These are phyloP conservation scores for Zaprionus ornatus DNA, from an alignment of 1,140 invertebrate species.

Conservation along the genomic window DNA sequence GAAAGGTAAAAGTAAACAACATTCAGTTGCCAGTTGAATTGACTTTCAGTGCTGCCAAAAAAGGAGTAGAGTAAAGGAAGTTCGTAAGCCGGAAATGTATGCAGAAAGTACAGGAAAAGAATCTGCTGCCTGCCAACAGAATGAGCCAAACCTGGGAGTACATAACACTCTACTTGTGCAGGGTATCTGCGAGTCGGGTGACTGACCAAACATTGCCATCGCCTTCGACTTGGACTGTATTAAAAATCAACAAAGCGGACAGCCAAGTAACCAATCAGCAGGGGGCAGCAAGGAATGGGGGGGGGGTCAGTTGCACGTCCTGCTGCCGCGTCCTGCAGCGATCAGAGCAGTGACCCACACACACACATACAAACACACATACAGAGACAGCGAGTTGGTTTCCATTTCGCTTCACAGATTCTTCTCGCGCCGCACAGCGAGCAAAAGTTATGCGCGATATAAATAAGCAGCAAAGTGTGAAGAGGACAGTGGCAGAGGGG, in stretches of 20 bases:
- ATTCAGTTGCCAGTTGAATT: slow-evolving; percentile 36
- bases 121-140: neutral
- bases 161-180: neutral
- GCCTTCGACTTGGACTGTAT: slow-evolving; percentile 23
- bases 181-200: neutral
- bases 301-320: neutral
- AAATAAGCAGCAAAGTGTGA: neutral
- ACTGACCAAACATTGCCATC: neutral
- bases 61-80: neutral
- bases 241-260: slow-evolving; percentile 29
- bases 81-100: neutral
- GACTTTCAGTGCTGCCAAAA: slow-evolving; percentile 12
- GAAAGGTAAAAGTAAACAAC: slow-evolving; percentile 31
- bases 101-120: neutral
- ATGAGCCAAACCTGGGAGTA: too few relatives aligned
- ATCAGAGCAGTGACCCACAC: slow-evolving; percentile 18
- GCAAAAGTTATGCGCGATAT: slow-evolving; percentile 41
- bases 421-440: slow-evolving; percentile 17
- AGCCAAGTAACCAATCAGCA: slow-evolving; percentile 4
- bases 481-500: neutral
- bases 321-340: neutral
- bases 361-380: neutral
- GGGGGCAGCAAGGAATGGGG: neutral
- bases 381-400: slow-evolving; percentile 28
- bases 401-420: slow-evolving; percentile 64